Evolutionary conservation across 92 coral and sea anemone genomes (phyloP), one percentile per base, ranked within the genome.

Genomic region (Paragorgia papillata): DNA sequence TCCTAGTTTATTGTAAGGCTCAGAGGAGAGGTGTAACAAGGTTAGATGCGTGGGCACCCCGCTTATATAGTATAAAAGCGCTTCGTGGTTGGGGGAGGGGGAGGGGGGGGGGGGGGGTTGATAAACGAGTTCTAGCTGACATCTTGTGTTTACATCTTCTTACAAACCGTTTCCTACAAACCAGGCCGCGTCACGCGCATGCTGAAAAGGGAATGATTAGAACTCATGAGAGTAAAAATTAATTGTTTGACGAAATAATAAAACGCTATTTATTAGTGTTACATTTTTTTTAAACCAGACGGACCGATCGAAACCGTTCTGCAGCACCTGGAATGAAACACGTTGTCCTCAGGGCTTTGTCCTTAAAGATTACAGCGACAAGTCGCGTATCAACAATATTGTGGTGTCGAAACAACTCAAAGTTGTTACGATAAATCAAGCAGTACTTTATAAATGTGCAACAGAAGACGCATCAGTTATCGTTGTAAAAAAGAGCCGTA

Each of bases 341-440:
- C 86, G 88, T 43, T 89, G 94, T 61, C 94, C 94, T 27, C 44
- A 76, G 17, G 94, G 94, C 15, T 39, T 79, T 37, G 82, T 89
- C 1, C 50, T 63, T 12, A 80, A 83, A 0, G 86, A 89, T 39
- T 89, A 89, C 79, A 62, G 74, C 6, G 85, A 86, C 62, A 57
- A 75, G 30, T 67, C 79, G 29, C 53, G 94, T 62, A 70, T 76
- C 32, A 77, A 89, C 40, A 86, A 73, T 63, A 80, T 83, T 25
- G 63, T 66, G 33, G 2, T 75, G 27, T 66, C 67, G 24, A 76
- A 56, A 10, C 80, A 86, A 28, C 90, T 86, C 20, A 89, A 73
- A 64, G 79, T 80, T 25, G 53, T 44, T n/a, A 46, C 53, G n/a
- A 2, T 2, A 46, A 46, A 46, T 6, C 14, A 46, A 15, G 53